Percentiles rank a stretch among this genome's conserved stretches.
These are phyloP conservation scores for Drosophila imparisetae DNA, from an alignment of 2,888 invertebrate species.

Conservation along the genomic window DNA sequence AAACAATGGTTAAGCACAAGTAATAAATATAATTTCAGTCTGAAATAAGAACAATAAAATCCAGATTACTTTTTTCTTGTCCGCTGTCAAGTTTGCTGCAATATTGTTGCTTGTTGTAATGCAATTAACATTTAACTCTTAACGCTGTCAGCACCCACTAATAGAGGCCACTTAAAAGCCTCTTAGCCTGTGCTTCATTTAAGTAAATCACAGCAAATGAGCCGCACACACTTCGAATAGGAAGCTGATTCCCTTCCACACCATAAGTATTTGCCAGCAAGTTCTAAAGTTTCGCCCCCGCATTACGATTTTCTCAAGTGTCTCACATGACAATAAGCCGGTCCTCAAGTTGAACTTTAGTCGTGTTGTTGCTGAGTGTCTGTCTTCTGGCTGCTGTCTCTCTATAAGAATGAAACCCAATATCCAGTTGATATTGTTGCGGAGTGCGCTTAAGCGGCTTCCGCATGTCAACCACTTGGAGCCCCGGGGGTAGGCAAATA, in stretches of 20 bases:
- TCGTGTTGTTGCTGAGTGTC: constrained; percentile 9
- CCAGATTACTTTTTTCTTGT: too few species aligned
- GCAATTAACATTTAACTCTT: constrained; percentile 33
- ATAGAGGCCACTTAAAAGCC: constrained; percentile 61
- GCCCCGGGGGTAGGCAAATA: constrained; percentile 56
- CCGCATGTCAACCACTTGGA: constrained; percentile 76
- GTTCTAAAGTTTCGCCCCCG: constrained; percentile 54
- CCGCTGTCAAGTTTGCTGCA: not conserved
- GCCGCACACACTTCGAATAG: constrained; percentile 32
- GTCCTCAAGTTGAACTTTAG: constrained; percentile 38
- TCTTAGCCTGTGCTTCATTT: constrained; percentile 58
- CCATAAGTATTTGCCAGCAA: constrained; percentile 16
- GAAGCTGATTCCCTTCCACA: constrained; percentile 26
- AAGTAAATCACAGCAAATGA: constrained; percentile 65
- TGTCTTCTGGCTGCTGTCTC: not conserved
- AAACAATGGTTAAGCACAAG: not conserved
- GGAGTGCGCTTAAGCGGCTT: constrained; percentile 80
- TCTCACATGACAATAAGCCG: constrained; percentile 75
- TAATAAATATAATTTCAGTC: not conserved
- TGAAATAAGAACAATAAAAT: not conserved
- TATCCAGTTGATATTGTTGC: constrained; percentile 37
- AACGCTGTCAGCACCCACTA: constrained; percentile 44
- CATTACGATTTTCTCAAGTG: constrained; percentile 74
- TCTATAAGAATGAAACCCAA: constrained; percentile 39
- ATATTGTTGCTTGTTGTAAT: constrained; percentile 2